These are phyloP conservation scores for Plebejus melissa DNA, from an alignment of 2,888 invertebrate species.

Conservation along the genomic window DNA sequence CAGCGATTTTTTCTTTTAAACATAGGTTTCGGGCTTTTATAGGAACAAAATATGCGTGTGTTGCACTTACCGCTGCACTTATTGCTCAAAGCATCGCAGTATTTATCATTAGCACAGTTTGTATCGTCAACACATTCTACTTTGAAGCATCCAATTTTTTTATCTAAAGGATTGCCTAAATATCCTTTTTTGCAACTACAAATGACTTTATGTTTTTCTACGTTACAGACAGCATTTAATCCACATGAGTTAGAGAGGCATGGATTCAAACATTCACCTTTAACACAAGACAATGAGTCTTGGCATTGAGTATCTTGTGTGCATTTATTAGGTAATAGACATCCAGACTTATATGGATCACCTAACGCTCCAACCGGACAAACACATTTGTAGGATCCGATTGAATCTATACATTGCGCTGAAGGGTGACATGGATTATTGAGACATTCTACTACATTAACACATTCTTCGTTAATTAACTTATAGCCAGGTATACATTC, in stretches of 20 bases:
- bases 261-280: constrained; percentile 89
- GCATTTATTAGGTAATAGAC: constrained; percentile 87
- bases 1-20: no score
- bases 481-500: constrained; percentile 88
- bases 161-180: constrained; percentile 88
- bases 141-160: constrained; percentile 89
- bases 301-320: constrained; percentile 85
- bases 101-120: constrained; percentile 87
- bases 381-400: constrained; percentile 88
- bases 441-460: constrained; percentile 91
- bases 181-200: constrained; percentile 90
- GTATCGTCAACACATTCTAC: constrained; percentile 90
- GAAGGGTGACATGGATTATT: constrained; percentile 88
- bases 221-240: constrained; percentile 86
- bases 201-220: constrained; percentile 83
- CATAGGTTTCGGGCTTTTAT: no score
- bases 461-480: constrained; percentile 85
- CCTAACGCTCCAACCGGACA: constrained; percentile 91
- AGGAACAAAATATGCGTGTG: no score
- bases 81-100: constrained; percentile 86
- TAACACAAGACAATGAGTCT: constrained; percentile 85
- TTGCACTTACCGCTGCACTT: constrained; percentile 85
- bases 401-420: constrained; percentile 87
- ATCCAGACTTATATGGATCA: constrained; percentile 83
- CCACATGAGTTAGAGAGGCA: constrained; percentile 87